Percentiles rank a stretch among this genome's conserved stretches.
These are phyloP conservation scores for Synergus umbraculus DNA, from an alignment of 2,888 invertebrate genomes.

Conservation along the genomic window DNA sequence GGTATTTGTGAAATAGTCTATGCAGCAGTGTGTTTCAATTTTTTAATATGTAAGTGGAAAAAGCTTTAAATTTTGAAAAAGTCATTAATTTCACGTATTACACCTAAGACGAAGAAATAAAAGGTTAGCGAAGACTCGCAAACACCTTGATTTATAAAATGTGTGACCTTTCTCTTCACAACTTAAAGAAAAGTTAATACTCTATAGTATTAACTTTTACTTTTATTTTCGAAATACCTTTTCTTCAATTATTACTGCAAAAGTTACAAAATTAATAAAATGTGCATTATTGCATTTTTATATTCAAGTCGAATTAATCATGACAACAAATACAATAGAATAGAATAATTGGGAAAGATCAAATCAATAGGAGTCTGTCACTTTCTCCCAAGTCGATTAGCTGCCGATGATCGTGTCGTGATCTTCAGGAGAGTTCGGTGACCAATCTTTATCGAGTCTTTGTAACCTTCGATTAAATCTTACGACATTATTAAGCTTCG, in stretches of 20 bases:
- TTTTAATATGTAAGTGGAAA: too few relatives aligned
- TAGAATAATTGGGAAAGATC: slow-evolving; percentile 15
- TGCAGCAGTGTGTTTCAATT: not conserved
- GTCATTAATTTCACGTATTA: not conserved
- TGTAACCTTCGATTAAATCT: slow-evolving; percentile 27
- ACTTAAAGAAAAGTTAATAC: not conserved
- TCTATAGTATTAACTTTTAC: not conserved
- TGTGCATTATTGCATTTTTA: not conserved
- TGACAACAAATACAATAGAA: not conserved
- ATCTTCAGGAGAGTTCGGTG: slow-evolving; percentile 29
- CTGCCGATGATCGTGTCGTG: not conserved
- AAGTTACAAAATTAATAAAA: not conserved
- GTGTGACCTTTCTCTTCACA: not conserved
- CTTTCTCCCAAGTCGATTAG: slow-evolving; percentile 10
- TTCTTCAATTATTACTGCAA: not conserved
- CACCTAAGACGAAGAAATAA: slow-evolving; percentile 1
- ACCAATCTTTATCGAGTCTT: slow-evolving; percentile 19
- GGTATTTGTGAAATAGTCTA: not conserved
- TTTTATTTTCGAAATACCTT: not conserved
- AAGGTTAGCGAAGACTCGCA: not conserved
- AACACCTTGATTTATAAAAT: not conserved
- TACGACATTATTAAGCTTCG: slow-evolving; percentile 29
- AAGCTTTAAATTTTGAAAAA: not conserved
- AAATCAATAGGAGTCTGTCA: slow-evolving; percentile 8
- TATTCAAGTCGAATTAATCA: not conserved